A percentile compares a stretch with the other conserved stretches of the same genome.
These are phyloP conservation scores for Selene dorsalis DNA, from an alignment of 2,797 vertebrate genomes.

Conservation along the genomic window DNA sequence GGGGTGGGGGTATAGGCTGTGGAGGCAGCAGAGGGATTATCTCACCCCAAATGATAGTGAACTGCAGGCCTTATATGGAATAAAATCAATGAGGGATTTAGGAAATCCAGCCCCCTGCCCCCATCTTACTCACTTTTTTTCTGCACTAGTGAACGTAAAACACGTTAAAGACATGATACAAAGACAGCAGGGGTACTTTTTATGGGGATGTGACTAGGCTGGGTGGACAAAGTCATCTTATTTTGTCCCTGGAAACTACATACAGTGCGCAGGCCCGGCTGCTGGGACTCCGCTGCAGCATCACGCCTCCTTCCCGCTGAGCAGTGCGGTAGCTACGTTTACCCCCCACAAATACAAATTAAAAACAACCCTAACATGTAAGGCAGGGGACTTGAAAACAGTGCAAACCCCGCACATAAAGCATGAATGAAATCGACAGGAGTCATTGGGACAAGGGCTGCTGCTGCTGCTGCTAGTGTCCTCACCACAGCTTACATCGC, in stretches of 20 bases:
- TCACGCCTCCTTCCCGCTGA: slow-evolving; percentile 57
- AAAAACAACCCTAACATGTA: too few species aligned
- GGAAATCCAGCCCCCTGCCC: slow-evolving; percentile 14
- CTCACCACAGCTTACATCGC: neutral
- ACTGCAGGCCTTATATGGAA: slow-evolving; percentile 54
- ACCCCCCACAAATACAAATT: slow-evolving; percentile 8
- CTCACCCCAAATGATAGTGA: slow-evolving; percentile 62
- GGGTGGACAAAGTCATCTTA: slow-evolving; percentile 52
- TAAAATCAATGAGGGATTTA: slow-evolving; percentile 48
- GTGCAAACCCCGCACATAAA: neutral
- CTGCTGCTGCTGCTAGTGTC: neutral
- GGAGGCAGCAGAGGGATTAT: slow-evolving; percentile 59
- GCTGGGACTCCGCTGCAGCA: slow-evolving; percentile 71
- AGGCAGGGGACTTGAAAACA: neutral
- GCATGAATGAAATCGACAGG: neutral
- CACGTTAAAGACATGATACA: neutral
- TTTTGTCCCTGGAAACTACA: slow-evolving; percentile 45
- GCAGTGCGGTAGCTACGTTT: slow-evolving; percentile 62
- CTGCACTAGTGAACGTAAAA: neutral
- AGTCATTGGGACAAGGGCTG: neutral
- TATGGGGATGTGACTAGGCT: slow-evolving; percentile 14
- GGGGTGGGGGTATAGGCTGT: slow-evolving; percentile 21
- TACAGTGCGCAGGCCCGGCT: slow-evolving; percentile 68
- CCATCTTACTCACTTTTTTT: neutral
- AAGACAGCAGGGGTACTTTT: slow-evolving; percentile 2